Percentiles rank a stretch among this genome's conserved stretches.
Conservation (phyloP, 2,113 vertebrate species). For the Brachirus orientalis region DNA sequence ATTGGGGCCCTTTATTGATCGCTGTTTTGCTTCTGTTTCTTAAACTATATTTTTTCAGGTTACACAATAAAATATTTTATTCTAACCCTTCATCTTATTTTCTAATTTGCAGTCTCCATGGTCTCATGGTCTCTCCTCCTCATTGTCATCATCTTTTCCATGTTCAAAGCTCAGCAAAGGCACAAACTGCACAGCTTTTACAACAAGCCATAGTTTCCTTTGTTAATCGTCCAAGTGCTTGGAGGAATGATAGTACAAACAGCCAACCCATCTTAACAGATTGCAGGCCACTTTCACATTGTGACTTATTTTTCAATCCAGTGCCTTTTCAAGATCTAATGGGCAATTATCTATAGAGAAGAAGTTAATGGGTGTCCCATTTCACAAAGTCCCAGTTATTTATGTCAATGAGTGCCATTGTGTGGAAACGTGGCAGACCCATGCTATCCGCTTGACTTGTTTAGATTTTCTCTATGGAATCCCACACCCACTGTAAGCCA, state of each 20-base stretch:
- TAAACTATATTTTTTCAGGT: neutral
- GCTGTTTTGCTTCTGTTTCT: constrained; percentile 4
- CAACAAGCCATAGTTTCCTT: constrained; percentile 64
- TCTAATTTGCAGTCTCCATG: constrained; percentile 34
- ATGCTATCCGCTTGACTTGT: constrained; percentile 71
- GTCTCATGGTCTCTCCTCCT: constrained; percentile 4
- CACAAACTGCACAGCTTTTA: constrained; percentile 43
- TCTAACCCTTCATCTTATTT: constrained; percentile 22
- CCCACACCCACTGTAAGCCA: constrained; percentile 77
- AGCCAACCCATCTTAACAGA: constrained; percentile 65
- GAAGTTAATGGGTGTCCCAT: constrained; percentile 77
- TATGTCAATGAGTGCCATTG: constrained; percentile 75
- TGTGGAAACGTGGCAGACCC: constrained; percentile 77
- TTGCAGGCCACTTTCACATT: constrained; percentile 69
- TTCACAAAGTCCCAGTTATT: constrained; percentile 75
- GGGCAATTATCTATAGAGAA: constrained; percentile 74
- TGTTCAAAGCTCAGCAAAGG: constrained; percentile 62
- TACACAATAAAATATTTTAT: constrained; percentile 4
- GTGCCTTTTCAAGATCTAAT: constrained; percentile 75
- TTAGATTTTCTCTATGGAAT: constrained; percentile 78
- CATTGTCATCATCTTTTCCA: constrained; percentile 62
- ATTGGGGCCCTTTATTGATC: constrained; percentile 25
- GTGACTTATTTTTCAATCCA: constrained; percentile 72
- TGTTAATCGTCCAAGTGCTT: constrained; percentile 72
- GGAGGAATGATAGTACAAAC: constrained; percentile 56